Percentiles rank a stretch among this genome's conserved stretches.
phyloP scores from a whole-genome alignment of 1,140 invertebrate genomes.

The Antheraea mylitta region DNA sequence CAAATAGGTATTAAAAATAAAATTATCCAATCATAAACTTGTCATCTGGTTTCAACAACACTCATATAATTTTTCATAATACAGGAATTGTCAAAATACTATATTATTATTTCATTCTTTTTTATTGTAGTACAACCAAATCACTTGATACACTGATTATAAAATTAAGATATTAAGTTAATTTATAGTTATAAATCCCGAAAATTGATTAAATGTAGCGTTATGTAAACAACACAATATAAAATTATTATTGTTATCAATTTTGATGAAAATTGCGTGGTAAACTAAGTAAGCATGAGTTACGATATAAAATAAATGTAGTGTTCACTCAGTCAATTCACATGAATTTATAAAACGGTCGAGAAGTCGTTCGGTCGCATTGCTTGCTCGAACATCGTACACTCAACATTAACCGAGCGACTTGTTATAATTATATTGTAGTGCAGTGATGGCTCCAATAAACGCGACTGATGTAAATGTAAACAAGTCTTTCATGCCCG shows the following conservation, averaged over 20 bases:
- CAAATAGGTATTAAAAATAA: too few relatives aligned
- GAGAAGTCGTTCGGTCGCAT: constrained; percentile 40
- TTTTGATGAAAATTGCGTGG: constrained; percentile 6
- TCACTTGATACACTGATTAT: too few relatives aligned
- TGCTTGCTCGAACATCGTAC: constrained; percentile 54
- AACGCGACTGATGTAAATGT: constrained; percentile 52
- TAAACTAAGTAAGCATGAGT: background rate
- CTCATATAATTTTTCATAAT: too few relatives aligned
- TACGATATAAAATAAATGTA: constrained; percentile 17
- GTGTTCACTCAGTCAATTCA: constrained; percentile 24
- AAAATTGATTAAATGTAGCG: too few relatives aligned
- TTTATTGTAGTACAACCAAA: too few relatives aligned
- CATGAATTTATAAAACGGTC: constrained; percentile 44
- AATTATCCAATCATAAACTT: too few relatives aligned
- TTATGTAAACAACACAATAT: too few relatives aligned
- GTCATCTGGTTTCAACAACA: too few relatives aligned
- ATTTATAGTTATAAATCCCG: too few relatives aligned
- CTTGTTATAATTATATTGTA: constrained; percentile 22
- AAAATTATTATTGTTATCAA: background rate
- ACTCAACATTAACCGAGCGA: constrained; percentile 35
- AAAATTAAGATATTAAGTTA: too few relatives aligned
- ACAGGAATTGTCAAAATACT: too few relatives aligned
- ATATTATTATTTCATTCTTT: too few relatives aligned
- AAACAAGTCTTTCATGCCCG: constrained; percentile 39
- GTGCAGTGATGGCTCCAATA: constrained; percentile 64